Percentiles rank a stretch among this genome's conserved stretches.
These are phyloP conservation scores for Nephrotoma flavescens DNA, from an alignment of 2,888 invertebrate species.

Conservation along the genomic window DNA sequence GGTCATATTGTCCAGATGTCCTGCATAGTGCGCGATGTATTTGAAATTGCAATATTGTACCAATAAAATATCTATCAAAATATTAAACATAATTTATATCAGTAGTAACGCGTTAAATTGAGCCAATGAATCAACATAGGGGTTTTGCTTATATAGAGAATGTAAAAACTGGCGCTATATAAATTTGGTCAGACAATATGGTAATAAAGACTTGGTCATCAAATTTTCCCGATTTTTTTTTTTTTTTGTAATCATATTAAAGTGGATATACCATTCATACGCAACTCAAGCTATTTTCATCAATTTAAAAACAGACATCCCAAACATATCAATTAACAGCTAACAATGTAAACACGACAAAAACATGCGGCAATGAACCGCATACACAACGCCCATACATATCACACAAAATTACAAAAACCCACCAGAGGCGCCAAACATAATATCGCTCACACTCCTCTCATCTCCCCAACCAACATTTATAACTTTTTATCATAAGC, in stretches of 20 bases:
- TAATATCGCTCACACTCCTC: not conserved
- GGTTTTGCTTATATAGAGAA: not conserved
- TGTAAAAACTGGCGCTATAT: not conserved
- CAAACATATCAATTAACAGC: not conserved
- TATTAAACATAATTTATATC: slow-evolving; percentile 10
- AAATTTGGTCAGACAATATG: not conserved
- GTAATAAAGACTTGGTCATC: not conserved
- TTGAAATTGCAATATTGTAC: slow-evolving; percentile 85
- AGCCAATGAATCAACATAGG: slow-evolving; percentile 7
- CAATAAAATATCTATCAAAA: slow-evolving; percentile 76
- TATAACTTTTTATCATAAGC: not conserved
- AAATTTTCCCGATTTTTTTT: not conserved
- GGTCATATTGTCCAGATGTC: slow-evolving; percentile 67
- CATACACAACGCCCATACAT: not conserved
- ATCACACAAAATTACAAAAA: not conserved
- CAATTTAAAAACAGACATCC: not conserved
- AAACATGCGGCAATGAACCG: not conserved
- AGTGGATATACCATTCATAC: not conserved
- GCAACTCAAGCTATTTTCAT: not conserved
- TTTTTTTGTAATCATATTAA: no score
- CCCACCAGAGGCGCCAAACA: not conserved
- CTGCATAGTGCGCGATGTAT: slow-evolving; percentile 73
- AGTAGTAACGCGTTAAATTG: slow-evolving; percentile 8
- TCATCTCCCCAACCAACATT: not conserved
- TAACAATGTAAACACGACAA: not conserved